Evolutionary conservation across 2,113 vertebrate species (phyloP), one percentile per base, ranked within the genome.

Genomic region (Galemys pyrenaicus): DNA sequence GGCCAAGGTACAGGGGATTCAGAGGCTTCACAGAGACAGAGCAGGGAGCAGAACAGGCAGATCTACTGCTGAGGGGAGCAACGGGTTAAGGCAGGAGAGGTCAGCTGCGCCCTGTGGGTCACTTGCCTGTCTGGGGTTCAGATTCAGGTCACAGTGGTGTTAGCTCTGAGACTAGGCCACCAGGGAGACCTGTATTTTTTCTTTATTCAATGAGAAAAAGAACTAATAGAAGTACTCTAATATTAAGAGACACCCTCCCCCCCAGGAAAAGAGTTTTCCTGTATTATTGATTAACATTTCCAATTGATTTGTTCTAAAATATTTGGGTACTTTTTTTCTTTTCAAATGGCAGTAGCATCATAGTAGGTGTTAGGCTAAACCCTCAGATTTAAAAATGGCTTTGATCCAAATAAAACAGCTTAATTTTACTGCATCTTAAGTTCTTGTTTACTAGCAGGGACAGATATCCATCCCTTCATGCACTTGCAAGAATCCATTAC

Each of bases 221-320:
- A 58, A 12, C 9, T 78, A 65, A 77, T 35, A 67, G 12, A 85
- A 65, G 17, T 94, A 71, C 7, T 91, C 54, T 82, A 71, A 58
- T 60, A 60, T 44, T 70, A 49, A 84, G n/a, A 75, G 37, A 84
- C n/a, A n/a, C n/a, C n/a, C n/a, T n/a, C n/a, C n/a, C 9, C 9
- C 20, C 8, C 60, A 6, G 26, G 35, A 93, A 70, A 95, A 54
- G 13, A 81, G n/a, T 92, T 90, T 94, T 64, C 51, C 22, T 75
- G 19, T 89, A 2, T 68, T 41, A 54, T 22, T 62, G 15, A 79
- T 87, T 73, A 70, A 15, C 58, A 65, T 71, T 80, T 84, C 54
- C 26, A 20, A 58, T 28, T 68, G 9, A 22, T 68, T 73, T 83
- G 0, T 51, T 58, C 5, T 85, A 20, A 2, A 75, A 49, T 39